phyloP scores from a whole-genome alignment of 2,113 vertebrate genomes.

The Poecile atricapillus region DNA sequence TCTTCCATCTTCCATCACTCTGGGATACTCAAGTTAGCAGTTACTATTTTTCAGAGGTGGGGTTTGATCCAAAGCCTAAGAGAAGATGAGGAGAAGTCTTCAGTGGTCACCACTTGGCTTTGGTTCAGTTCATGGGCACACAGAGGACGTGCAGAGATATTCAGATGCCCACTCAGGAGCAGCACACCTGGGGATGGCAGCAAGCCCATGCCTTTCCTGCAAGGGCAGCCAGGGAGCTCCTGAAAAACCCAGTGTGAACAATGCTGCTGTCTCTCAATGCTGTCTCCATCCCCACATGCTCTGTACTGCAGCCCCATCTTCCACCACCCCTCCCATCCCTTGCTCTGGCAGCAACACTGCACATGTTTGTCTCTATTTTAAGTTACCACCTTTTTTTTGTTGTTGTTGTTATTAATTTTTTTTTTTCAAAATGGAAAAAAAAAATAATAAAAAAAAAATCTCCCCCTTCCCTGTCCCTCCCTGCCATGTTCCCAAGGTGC shows the following conservation, averaged over 20 bases:
- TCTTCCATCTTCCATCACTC: neutral
- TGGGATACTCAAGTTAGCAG: neutral
- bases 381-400: conserved; percentile 18
- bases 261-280: rapidly evolving
- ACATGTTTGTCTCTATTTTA: neutral
- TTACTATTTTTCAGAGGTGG: neutral
- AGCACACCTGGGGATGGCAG: neutral
- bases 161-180: neutral
- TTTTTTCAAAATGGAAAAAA: conserved; percentile 2
- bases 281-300: neutral
- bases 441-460: neutral
- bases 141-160: neutral
- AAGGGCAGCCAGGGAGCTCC: neutral
- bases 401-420: neutral
- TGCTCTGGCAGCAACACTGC: neutral
- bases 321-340: neutral
- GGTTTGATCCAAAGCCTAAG: neutral
- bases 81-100: neutral
- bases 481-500: conserved; percentile 83
- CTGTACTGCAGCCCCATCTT: neutral
- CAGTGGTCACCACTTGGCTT: neutral
- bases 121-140: neutral
- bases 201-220: neutral
- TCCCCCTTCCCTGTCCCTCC: conserved; percentile 58
- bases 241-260: rapidly evolving